phyloP scores from a whole-genome alignment of 1,140 invertebrate species.

The Ostrea denselamellosa region DNA sequence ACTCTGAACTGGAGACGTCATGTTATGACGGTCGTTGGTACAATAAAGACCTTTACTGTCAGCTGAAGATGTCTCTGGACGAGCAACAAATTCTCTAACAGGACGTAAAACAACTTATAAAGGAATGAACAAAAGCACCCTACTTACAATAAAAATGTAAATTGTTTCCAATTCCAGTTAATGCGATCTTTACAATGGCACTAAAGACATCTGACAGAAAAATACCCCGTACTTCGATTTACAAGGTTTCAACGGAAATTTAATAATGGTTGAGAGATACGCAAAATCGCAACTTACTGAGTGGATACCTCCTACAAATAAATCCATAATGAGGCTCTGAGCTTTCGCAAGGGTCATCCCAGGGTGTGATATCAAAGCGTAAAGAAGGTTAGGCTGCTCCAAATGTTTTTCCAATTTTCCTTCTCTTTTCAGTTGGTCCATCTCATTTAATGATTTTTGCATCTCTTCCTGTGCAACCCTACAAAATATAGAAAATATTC shows the following conservation, averaged over 20 bases:
- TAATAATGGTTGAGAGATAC: background rate
- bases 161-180: no score
- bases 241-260: background rate
- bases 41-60: no score
- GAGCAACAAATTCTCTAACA: no score
- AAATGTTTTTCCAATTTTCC: conserved; percentile 9
- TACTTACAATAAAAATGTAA: no score
- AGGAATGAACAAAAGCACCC: no score
- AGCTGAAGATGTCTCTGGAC: no score
- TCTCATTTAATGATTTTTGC: background rate
- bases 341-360: background rate
- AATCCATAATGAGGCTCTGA: background rate
- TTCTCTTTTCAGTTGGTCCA: background rate
- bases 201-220: background rate
- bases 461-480: conserved; percentile 20
- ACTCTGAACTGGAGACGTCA: no score
- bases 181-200: no score
- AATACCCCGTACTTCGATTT: background rate
- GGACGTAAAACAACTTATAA: no score
- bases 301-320: conserved; percentile 7
- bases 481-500: background rate
- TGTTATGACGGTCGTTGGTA: no score
- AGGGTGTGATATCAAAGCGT: background rate
- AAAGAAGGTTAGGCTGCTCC: background rate
- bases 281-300: background rate